Evolutionary conservation across 35 echinoderm and acorn worm species (phyloP).

Genomic region (Hemicentrotus pulcherrimus): DNA sequence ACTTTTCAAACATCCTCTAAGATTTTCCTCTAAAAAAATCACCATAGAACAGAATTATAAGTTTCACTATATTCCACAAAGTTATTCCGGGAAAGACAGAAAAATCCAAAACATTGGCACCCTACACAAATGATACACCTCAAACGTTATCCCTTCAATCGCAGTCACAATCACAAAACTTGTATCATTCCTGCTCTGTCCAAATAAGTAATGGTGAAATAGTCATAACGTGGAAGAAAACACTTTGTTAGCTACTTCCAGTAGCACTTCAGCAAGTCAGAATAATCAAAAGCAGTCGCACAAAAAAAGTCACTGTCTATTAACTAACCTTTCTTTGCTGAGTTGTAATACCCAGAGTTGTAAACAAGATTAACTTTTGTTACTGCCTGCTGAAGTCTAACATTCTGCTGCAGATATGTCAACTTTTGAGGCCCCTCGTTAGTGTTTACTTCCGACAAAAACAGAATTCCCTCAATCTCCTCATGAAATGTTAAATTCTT

Average conservation of each 20-base stretch:
- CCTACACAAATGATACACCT: neutral
- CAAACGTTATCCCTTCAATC: neutral
- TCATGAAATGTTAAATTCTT: neutral
- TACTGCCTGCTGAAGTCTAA: neutral
- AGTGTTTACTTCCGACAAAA: neutral
- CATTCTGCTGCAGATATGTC: neutral
- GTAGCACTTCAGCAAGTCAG: neutral
- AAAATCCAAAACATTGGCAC: no score
- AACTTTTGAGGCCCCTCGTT: neutral
- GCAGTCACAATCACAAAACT: neutral
- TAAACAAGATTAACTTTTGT: constrained; percentile 14
- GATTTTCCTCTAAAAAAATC: neutral
- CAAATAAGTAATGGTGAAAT: neutral
- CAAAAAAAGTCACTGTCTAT: neutral
- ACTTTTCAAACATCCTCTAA: neutral
- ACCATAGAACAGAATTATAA: neutral
- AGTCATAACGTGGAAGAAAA: neutral
- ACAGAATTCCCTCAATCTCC: neutral
- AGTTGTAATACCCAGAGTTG: neutral
- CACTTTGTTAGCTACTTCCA: neutral
- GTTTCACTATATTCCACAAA: neutral
- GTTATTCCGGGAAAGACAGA: neutral
- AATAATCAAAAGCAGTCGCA: neutral
- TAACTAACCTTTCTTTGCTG: neutral
- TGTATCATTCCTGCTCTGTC: neutral